Conservation (phyloP, 1,140 invertebrate species). For the Dreissena polymorpha region DNA sequence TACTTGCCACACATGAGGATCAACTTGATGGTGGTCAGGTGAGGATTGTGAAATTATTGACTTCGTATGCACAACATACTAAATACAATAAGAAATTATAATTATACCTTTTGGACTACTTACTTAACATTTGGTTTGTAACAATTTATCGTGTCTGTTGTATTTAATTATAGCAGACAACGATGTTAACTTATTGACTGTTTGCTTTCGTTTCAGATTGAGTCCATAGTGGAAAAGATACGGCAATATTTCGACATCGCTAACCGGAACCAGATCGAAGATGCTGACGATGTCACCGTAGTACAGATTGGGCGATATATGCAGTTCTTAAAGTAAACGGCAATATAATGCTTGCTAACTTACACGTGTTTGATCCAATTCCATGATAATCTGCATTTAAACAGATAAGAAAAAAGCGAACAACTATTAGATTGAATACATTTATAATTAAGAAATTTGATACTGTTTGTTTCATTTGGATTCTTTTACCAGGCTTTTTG, state of each 20-base stretch:
- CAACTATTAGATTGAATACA: too few relatives aligned
- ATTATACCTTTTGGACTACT: too few relatives aligned
- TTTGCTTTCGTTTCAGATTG: constrained; percentile 1
- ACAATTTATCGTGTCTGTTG: too few relatives aligned
- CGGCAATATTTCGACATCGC: constrained; percentile 14
- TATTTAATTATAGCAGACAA: too few relatives aligned
- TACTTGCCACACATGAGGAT: constrained; percentile 20
- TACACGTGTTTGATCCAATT: neutral
- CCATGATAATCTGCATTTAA: neutral
- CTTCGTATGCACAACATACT: neutral
- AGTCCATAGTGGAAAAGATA: constrained; percentile 18
- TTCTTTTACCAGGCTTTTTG: too few relatives aligned
- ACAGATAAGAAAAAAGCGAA: too few relatives aligned
- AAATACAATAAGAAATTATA: neutral
- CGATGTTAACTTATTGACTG: too few relatives aligned
- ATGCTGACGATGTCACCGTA: constrained; percentile 11
- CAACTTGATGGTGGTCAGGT: constrained; percentile 34
- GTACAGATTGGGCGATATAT: constrained; percentile 29
- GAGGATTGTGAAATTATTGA: neutral
- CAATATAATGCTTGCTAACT: neutral
- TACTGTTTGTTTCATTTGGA: too few relatives aligned
- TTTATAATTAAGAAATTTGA: too few relatives aligned
- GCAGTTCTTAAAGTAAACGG: constrained; percentile 32
- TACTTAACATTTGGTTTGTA: too few relatives aligned
- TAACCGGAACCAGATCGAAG: neutral